Base-by-base conservation (phyloP, 2,888 invertebrate species). In the Leptinotarsa rubiginosa region DNA sequence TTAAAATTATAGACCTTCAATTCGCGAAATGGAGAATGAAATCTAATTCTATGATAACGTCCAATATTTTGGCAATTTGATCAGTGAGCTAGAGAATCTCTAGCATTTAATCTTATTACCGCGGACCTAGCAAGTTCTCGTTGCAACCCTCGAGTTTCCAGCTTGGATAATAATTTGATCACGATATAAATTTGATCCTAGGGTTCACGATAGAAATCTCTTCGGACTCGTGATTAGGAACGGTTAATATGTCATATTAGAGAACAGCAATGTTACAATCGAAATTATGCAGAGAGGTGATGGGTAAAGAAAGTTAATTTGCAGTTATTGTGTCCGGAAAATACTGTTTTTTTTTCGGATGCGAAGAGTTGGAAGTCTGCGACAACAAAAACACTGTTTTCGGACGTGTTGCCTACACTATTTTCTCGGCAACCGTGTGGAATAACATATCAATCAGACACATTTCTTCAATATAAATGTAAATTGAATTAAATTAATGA, bases 11-110 rank as follows among this genome's bases (percentile, higher is more conserved):
- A 25, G 47, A 62, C 66, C 66, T 62, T 50, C 65, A 49, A 67
- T 72, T 49, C 67, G 20, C 52, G 56, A 49, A 72, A 67, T 66
- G 52, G 52, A 47, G 54, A 49, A n/a, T 49, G 65, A 56, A 72
- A 72, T 72, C 59, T 67, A 67, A 72, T 72, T 67, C 20, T 18
- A 47, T 67, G 62, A 72, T 72, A 65, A 62, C 72, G 66, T 59
- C 67, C 72, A 49, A 72, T 67, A 67, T 67, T 67, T 72, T 50
- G 47, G 47, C 25, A 65, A 72, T 67, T 72, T 56, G 72, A 72
- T 72, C 67, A 56, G 67, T 59, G 59, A 56, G 71, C 47, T 52
- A 71, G 52, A 52, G 66, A 72, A 66, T 56, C 59, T 59, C 47
- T 56, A 66, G 62, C 66, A 59, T 67, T 67, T 67, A 72, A 72